Base-by-base conservation (phyloP, 2,113 vertebrate genomes). In the Triplophysa tibetana region DNA sequence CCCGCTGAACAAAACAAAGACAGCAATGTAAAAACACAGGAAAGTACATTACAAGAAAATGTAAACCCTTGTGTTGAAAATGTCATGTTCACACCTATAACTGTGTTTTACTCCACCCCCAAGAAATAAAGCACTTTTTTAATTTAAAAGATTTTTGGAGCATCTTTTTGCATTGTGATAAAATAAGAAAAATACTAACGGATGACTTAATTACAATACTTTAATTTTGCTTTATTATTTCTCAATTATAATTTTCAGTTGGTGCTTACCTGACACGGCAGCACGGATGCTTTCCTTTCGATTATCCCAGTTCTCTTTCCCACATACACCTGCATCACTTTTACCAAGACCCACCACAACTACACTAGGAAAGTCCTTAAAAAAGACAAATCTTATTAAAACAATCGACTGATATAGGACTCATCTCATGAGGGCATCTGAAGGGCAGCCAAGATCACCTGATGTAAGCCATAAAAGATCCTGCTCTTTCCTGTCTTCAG, bases 401-500 rank as follows among this genome's bases (percentile, higher is more conserved):
- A 9, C 10, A 0, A 23, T 23, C 41, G 10, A 63, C 33, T 60
- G 2, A 13, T 58, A 56, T n/a, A 41, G 29, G 19, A 17, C 10
- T 1, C 10, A 10, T 33, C 4, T 33, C 10, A 80, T 1, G 43
- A 17, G 1, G 54, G 61, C 33, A 67, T 43, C 41, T 73, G 8
- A 56, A 33, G 54, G 10, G 7, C 19, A 38, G 4, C 17, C 29
- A 75, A 29, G 24, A 8, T 50, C 63, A 99, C 98, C 96, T 96
- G 88, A 87, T 98, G 94, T 52, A 99, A 89, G 69, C 96, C 96
- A 82, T 96, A 94, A 90, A 99, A 98, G 62, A 94, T 12, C 13
- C 95, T 93, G 54, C 91, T 94, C 92, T 96, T 98, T 74, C 97
- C 97, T 85, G 95, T 94, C 89, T 98, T 99, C 79, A 98, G 89